Evolutionary conservation across 2,113 vertebrate species (phyloP), one percentile per base, ranked within the genome.

Genomic region (Xiphias gladius): DNA sequence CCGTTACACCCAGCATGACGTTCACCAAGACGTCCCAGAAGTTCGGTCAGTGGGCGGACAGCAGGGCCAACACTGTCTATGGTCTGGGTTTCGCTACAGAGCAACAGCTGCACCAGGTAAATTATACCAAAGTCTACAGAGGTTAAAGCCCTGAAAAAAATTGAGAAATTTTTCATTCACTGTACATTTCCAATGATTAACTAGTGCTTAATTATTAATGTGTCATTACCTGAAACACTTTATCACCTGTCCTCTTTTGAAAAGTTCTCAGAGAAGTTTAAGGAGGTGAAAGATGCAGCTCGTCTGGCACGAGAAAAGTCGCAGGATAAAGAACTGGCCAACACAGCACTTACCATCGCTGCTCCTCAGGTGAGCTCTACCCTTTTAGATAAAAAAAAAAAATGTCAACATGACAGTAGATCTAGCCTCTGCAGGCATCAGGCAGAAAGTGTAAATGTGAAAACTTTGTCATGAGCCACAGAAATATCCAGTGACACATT

Each of bases 11-110:
- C 94, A 99, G 98, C 94, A 99, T 99, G 98, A 97, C 97, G 28
- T 99, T 99, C 91, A 99, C 98, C 0, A 99, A 98, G 91, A 99
- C 98, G 0, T 99, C 98, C 0, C 98, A 99, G 94, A 99, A 99
- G 82, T 99, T 99, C 0, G 98, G 98, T 9, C 98, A 99, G n/a
- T 99, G 98, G 98, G 98, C 98, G 0, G 98, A 99, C 95, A 99
- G 97, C 88, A 86, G 98, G 1, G 98, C 98, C 79, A 99, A 99
- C 95, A 99, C 98, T 0, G 98, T 99, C 0, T 99, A 99, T 0
- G 98, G 98, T 22, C 89, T 99, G 63, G 98, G 98, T 30, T 99
- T 99, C 28, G 97, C 97, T 20, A 99, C 98, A 0, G 98, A 99
- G 86, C 97, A 99, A 28, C 98, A 99, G 73, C 96, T 99, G 79